phyloP scores from a whole-genome alignment of 2,888 invertebrate species.

The Prosopocoilus inquinatus region DNA sequence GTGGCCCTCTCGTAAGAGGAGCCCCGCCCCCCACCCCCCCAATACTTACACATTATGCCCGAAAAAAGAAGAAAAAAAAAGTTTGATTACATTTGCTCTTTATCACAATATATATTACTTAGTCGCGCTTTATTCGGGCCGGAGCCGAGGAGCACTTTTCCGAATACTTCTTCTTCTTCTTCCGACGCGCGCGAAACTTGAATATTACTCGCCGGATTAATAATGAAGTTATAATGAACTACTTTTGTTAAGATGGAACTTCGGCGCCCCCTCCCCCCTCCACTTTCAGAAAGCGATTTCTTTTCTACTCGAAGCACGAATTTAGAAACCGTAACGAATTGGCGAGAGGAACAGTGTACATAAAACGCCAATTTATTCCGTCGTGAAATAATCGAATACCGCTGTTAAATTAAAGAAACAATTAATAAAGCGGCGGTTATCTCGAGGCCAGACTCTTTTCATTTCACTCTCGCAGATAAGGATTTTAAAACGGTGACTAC shows the following conservation, averaged over 20 bases:
- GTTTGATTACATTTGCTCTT: not conserved
- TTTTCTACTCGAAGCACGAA: too few relatives aligned
- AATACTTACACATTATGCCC: too few relatives aligned
- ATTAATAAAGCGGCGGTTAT: conserved; percentile 3
- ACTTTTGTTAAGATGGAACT: not conserved
- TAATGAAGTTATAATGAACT: not conserved
- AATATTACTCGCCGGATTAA: not conserved
- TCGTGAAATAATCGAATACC: not conserved
- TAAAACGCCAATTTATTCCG: not conserved
- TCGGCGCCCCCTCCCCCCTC: not conserved
- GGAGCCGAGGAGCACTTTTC: not conserved
- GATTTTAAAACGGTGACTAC: conserved; percentile 6
- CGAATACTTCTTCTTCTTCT: too few relatives aligned
- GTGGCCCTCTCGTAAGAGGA: not conserved
- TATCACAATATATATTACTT: conserved; percentile 1
- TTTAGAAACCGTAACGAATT: too few relatives aligned
- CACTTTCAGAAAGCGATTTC: too few relatives aligned
- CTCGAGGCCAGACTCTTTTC: conserved; percentile 3
- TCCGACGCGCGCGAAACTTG: too few relatives aligned
- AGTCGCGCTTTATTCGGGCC: not conserved
- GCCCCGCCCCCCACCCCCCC: not conserved
- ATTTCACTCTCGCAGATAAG: conserved; percentile 1
- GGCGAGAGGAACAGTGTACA: too few relatives aligned
- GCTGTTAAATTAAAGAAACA: conserved; percentile 1
- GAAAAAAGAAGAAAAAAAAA: not conserved